Conservation (phyloP, 2,888 invertebrate genomes). For the Diaphora mendica region DNA sequence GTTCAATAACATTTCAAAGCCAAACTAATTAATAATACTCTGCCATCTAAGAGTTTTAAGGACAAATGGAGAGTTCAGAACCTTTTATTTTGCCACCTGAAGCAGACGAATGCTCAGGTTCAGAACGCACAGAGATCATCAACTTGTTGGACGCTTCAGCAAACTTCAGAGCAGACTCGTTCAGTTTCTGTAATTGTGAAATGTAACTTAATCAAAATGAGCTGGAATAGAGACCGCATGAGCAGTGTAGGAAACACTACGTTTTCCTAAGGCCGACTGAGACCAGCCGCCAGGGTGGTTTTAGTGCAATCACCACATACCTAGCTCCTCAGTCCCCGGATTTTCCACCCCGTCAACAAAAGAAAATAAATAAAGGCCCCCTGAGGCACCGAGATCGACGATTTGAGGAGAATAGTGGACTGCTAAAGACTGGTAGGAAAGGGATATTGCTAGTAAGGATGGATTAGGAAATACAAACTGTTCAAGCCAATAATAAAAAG, state of each 20-base stretch:
- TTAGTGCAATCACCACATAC: too few relatives aligned
- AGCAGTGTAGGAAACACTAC: too few relatives aligned
- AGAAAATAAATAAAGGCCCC: too few relatives aligned
- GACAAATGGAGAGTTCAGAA: neutral
- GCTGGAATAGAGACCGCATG: too few relatives aligned
- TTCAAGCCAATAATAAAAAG: too few relatives aligned
- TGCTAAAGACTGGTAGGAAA: neutral
- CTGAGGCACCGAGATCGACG: too few relatives aligned
- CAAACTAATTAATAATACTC: neutral
- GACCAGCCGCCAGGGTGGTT: too few relatives aligned
- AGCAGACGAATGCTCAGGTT: neutral
- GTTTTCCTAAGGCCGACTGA: too few relatives aligned
- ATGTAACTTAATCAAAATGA: neutral
- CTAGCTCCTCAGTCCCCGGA: too few relatives aligned
- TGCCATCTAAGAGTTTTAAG: neutral
- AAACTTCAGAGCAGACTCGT: constrained; percentile 13
- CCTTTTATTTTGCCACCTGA: constrained; percentile 16
- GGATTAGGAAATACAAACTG: neutral
- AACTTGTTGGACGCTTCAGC: constrained; percentile 19
- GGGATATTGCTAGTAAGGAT: neutral
- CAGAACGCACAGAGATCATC: neutral
- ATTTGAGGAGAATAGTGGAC: too few relatives aligned
- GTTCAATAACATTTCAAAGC: neutral
- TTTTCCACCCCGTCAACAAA: too few relatives aligned
- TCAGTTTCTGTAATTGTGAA: constrained; percentile 13